phyloP scores from a whole-genome alignment of 2,113 vertebrate species.

The Periophthalmodon schlosseri region DNA sequence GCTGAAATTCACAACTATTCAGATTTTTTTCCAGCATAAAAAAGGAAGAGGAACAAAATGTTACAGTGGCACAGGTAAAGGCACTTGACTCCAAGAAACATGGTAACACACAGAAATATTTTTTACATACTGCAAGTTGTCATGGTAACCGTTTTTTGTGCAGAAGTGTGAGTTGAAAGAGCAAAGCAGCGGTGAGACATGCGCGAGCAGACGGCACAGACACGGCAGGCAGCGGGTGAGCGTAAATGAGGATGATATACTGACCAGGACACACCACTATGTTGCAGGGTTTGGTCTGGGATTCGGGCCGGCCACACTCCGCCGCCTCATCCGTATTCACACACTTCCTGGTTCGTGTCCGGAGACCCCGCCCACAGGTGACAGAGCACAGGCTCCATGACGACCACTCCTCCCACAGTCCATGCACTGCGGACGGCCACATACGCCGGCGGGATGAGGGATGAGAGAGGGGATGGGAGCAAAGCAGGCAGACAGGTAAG shows the following conservation, averaged over 20 bases:
- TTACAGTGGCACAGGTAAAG: neutral
- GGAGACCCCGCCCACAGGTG: slow-evolving; percentile 92
- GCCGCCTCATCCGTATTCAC: slow-evolving; percentile 77
- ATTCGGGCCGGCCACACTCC: slow-evolving; percentile 84
- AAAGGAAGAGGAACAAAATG: neutral
- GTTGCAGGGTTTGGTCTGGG: slow-evolving; percentile 94
- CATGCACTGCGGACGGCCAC: slow-evolving; percentile 85
- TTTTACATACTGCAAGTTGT: neutral
- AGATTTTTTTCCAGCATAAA: neutral
- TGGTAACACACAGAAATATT: neutral
- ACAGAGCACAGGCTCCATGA: slow-evolving; percentile 96
- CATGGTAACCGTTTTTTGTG: slow-evolving; percentile 5
- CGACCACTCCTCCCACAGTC: slow-evolving; percentile 91
- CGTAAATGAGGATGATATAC: slow-evolving; percentile 78
- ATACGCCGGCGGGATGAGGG: slow-evolving; percentile 37
- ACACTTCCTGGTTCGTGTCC: slow-evolving; percentile 90
- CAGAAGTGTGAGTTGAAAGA: slow-evolving; percentile 8
- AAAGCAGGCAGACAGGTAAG: slow-evolving; percentile 54
- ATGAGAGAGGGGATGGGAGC: slow-evolving; percentile 33
- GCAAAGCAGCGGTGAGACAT: slow-evolving; percentile 11
- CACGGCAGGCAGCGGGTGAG: slow-evolving; percentile 3
- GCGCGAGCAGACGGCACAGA: slow-evolving; percentile 1
- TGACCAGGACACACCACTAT: slow-evolving; percentile 92
- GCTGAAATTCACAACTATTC: neutral
- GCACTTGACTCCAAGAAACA: neutral